Conservation (phyloP, 2,888 invertebrate genomes). For the Drosophila demipolita region DNA sequence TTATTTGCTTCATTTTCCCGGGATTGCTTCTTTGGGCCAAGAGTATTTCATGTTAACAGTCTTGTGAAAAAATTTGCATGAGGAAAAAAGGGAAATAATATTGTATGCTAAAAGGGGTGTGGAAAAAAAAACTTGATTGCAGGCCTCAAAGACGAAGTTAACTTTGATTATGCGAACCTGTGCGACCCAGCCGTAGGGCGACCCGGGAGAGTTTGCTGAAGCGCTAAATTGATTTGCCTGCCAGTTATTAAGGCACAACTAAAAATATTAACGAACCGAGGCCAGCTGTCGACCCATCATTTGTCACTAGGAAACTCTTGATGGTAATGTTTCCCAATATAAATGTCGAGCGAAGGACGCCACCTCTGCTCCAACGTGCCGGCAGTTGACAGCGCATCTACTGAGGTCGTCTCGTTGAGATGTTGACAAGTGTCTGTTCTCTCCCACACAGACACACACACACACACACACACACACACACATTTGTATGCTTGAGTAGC, state of each 20-base stretch:
- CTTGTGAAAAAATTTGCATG: slow-evolving; percentile 51
- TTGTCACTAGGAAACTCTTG: slow-evolving; percentile 67
- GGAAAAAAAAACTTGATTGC: slow-evolving; percentile 42
- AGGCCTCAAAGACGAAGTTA: slow-evolving; percentile 40
- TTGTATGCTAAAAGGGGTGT: slow-evolving; percentile 2
- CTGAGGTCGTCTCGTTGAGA: slow-evolving; percentile 58
- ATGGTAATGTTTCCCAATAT: slow-evolving; percentile 49
- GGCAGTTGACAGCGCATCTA: slow-evolving; percentile 52
- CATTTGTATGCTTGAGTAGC: slow-evolving; percentile 27
- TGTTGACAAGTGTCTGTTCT: slow-evolving; percentile 48
- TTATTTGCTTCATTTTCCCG: slow-evolving; percentile 50
- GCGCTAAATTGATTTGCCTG: slow-evolving; percentile 76
- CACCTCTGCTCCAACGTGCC: slow-evolving; percentile 23
- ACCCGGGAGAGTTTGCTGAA: slow-evolving; percentile 53
- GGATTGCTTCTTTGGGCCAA: slow-evolving; percentile 31
- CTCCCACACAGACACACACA: background rate
- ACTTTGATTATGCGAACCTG: slow-evolving; percentile 56
- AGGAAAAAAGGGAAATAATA: slow-evolving; percentile 14
- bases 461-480: background rate
- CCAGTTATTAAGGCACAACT: slow-evolving; percentile 74
- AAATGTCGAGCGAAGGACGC: slow-evolving; percentile 56
- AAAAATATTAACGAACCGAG: slow-evolving; percentile 72
- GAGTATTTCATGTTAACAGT: slow-evolving; percentile 65
- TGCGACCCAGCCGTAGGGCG: background rate
- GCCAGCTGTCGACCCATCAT: slow-evolving; percentile 67